Evolutionary conservation across 2,888 invertebrate genomes (phyloP), one percentile per base, ranked within the genome.

Genomic region (Candidula unifasciata): DNA sequence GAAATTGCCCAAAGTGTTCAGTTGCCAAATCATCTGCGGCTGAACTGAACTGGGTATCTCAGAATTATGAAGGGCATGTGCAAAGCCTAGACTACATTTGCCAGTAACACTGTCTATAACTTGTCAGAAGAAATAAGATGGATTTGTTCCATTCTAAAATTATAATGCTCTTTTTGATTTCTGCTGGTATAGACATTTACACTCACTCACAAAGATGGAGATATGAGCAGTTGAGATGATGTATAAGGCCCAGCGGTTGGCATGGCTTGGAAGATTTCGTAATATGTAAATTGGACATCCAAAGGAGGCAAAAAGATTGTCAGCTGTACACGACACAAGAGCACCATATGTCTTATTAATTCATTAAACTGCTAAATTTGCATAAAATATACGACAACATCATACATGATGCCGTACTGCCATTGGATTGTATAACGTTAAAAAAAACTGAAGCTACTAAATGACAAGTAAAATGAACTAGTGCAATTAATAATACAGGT

Each of bases 381-480:
- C 80, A 80, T 80, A 80, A 69, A 80, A 80, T 52, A 80, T 69
- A 80, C 18, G 52, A 30, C 80, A 68, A 80, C 80, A 80, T 80
- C 30, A 52, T 57, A 33, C 33, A 37, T 33, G 33, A 80, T 80
- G 54, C n/a, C 54, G 69, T 69, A 80, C 80, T 80, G 80, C 80
- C 80, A 69, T 80, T 80, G 57, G 33, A 30, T 80, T 80, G 80
- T 80, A 80, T 80, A 80, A 68, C 54, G 37, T 44, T 21, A 80
- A 69, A 69, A 68, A n/a, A 69, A 21, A 60, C 33, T 33, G 5
- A 69, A 66, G 66, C 33, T 78, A 66, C 78, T 78, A 78, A 60
- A 78, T 57, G 57, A 16, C 27, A 66, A 66, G 37, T 64, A 37
- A 33, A 77, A 77, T 33, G 57, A 77, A 60, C 73, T 44, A 16